A percentile compares a stretch with the other conserved stretches of the same genome.
phyloP scores from a whole-genome alignment of 92 coral and sea anemone species.

The Porites divaricata region DNA sequence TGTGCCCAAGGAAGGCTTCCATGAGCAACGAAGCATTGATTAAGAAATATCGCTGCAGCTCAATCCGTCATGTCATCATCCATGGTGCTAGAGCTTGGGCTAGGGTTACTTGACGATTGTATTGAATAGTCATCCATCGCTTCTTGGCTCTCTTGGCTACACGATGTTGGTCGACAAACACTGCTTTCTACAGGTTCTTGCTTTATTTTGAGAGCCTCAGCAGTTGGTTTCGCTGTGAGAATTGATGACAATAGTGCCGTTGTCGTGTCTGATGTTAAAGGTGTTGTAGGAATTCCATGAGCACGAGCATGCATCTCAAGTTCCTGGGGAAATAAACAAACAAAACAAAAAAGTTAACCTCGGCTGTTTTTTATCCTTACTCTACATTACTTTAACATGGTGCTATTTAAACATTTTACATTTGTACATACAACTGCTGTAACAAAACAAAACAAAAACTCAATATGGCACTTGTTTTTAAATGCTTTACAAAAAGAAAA shows the following conservation, averaged over 20 bases:
- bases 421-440: no score
- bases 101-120: constrained; percentile 81
- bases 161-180: constrained; percentile 17
- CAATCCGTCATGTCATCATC: constrained; percentile 73
- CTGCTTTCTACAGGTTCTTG: constrained; percentile 70
- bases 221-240: constrained; percentile 60
- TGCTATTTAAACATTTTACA: no score
- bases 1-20: constrained; percentile 1
- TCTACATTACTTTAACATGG: no score
- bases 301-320: constrained; percentile 99
- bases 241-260: constrained; percentile 90
- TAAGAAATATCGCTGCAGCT: constrained; percentile 2
- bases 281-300: constrained; percentile 97
- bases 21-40: not conserved
- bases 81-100: constrained; percentile 77
- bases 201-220: constrained; percentile 56
- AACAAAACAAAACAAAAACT: no score
- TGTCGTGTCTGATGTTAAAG: constrained; percentile 91
- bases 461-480: no score
- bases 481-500: no score
- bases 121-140: constrained; percentile 80
- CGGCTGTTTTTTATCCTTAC: not conserved
- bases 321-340: constrained; percentile 57
- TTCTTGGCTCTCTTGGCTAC: constrained; percentile 62
- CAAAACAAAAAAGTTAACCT: not conserved